Percentiles rank a stretch among this genome's conserved stretches.
Conservation (phyloP, 2,113 vertebrate genomes). For the Glareola pratincola region DNA sequence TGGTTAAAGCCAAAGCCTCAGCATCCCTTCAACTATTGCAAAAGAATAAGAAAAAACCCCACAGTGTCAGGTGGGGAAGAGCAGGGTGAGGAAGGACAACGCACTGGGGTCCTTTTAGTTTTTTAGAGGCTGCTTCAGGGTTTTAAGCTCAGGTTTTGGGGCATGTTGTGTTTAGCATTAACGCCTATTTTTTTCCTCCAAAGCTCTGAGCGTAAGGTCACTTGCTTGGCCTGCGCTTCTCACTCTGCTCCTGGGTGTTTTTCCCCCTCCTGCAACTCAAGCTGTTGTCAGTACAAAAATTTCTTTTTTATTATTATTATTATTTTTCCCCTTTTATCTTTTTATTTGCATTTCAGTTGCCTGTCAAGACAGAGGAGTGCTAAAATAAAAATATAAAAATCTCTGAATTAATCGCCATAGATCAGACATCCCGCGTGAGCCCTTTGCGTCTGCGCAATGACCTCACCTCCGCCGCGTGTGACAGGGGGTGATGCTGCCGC, state of each 20-base stretch:
- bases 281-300: neutral
- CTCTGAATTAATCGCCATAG: neutral
- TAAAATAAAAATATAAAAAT: neutral
- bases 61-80: neutral
- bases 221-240: neutral
- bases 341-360: neutral
- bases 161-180: neutral
- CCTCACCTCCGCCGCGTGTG: neutral
- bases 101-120: neutral
- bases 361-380: neutral
- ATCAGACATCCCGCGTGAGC: accelerated
- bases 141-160: neutral
- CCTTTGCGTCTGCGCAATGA: neutral
- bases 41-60: neutral
- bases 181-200: neutral
- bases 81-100: neutral
- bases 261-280: neutral
- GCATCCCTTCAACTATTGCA: neutral
- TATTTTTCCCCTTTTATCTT: neutral
- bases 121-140: neutral
- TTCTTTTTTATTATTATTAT: too few species aligned
- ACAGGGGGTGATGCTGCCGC: accelerated
- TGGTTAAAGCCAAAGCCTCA: neutral
- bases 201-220: neutral
- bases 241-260: neutral